phyloP scores from a whole-genome alignment of 2,888 invertebrate genomes.

The Antheraea assamensis region DNA sequence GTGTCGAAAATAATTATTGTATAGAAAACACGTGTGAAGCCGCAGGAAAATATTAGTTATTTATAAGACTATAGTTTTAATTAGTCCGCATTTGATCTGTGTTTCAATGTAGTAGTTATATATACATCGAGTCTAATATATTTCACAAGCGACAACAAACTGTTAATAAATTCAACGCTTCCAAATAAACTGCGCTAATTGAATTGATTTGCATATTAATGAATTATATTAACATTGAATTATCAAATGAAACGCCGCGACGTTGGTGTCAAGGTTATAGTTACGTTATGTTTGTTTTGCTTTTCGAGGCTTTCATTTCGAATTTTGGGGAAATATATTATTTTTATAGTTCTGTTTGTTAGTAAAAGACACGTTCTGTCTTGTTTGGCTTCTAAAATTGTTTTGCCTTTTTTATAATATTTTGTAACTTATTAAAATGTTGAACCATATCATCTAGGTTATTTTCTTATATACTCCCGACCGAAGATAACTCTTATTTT shows the following conservation, averaged over 20 bases:
- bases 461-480: too few relatives aligned
- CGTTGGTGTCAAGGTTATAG: constrained; percentile 11
- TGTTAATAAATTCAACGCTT: constrained; percentile 11
- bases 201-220: constrained; percentile 19
- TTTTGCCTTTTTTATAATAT: neutral
- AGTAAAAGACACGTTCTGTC: neutral
- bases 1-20: too few relatives aligned
- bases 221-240: constrained; percentile 15
- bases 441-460: too few relatives aligned
- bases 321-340: neutral
- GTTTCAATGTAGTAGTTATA: neutral
- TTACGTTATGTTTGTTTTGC: constrained; percentile 11
- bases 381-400: neutral
- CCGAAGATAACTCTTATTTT: too few relatives aligned
- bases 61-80: neutral
- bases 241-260: constrained; percentile 13
- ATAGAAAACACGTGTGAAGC: too few relatives aligned
- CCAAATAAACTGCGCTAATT: constrained; percentile 16
- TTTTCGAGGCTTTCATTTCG: neutral
- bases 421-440: too few relatives aligned
- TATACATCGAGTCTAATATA: neutral
- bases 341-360: constrained; percentile 9
- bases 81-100: neutral
- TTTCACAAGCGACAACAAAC: neutral
- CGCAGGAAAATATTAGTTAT: too few relatives aligned